Conservation (phyloP, 2,888 invertebrate genomes). For the Strigamia transsilvanica region DNA sequence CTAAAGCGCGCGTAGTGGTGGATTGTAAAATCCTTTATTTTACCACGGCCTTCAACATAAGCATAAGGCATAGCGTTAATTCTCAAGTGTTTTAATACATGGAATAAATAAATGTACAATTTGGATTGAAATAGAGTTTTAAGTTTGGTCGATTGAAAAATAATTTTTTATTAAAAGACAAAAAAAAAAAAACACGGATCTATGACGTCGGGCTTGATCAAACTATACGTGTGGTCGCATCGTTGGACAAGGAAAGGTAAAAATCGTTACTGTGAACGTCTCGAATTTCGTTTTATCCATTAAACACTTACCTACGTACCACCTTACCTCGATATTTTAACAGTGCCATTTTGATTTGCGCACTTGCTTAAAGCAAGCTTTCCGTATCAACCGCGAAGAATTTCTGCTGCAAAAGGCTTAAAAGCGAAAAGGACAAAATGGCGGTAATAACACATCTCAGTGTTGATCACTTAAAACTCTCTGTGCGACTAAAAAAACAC, state of each 20-base stretch:
- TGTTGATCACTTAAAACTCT: background rate
- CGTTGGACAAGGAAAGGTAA: constrained; percentile 28
- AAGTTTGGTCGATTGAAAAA: background rate
- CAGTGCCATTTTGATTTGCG: background rate
- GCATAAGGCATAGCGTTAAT: background rate
- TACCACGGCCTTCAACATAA: background rate
- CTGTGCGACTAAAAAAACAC: background rate
- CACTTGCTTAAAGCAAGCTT: background rate
- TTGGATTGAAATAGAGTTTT: background rate
- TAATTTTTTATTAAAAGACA: background rate
- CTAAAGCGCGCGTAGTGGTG: background rate
- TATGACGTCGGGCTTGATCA: background rate
- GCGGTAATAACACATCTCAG: background rate
- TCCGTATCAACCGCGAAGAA: background rate
- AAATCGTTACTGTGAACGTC: background rate
- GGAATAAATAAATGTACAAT: background rate
- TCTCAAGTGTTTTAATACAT: background rate
- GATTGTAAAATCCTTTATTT: background rate
- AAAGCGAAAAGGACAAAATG: background rate
- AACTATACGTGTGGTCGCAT: background rate
- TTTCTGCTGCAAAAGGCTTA: constrained; percentile 6
- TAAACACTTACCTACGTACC: background rate
- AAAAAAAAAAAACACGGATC: background rate
- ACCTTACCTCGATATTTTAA: constrained; percentile 21
- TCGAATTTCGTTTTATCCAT: background rate